Evolutionary conservation across 2,888 invertebrate species (phyloP).

Genomic region (Teleiodes luculella): DNA sequence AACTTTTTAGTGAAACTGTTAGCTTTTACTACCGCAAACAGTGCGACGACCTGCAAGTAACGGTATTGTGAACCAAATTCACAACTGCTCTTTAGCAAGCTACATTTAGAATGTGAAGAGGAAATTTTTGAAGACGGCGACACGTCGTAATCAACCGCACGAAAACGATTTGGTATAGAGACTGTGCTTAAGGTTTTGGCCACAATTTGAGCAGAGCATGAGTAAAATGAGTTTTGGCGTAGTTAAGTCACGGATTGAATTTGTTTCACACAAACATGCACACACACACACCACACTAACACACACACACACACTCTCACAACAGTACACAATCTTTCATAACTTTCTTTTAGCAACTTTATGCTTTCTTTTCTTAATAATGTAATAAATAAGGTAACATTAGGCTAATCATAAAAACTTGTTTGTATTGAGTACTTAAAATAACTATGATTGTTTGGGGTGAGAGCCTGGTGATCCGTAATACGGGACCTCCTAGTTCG

Average conservation of each 20-base stretch:
- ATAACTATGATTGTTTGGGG: no score
- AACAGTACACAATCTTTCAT: no score
- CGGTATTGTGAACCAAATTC: conserved; percentile 64
- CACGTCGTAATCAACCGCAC: conserved; percentile 11
- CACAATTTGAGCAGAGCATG: not conserved
- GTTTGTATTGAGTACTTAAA: no score
- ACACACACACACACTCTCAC: no score
- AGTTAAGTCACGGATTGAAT: not conserved
- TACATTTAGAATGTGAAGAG: conserved; percentile 9
- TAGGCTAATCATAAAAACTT: no score
- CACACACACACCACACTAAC: no score
- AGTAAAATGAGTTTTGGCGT: not conserved
- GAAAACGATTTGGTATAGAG: conserved; percentile 10
- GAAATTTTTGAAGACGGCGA: conserved; percentile 9
- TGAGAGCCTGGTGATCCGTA: no score
- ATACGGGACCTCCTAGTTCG: no score
- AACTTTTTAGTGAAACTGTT: conserved; percentile 34
- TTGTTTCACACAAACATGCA: no score
- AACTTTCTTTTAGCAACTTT: no score
- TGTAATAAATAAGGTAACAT: no score
- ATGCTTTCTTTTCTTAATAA: no score
- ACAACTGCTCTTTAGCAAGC: conserved; percentile 25
- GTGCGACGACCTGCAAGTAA: conserved; percentile 59
- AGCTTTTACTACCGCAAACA: conserved; percentile 43
- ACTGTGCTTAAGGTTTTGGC: conserved; percentile 1